Conservation (phyloP, 1,140 invertebrate genomes). For the Calycopis cecrops region DNA sequence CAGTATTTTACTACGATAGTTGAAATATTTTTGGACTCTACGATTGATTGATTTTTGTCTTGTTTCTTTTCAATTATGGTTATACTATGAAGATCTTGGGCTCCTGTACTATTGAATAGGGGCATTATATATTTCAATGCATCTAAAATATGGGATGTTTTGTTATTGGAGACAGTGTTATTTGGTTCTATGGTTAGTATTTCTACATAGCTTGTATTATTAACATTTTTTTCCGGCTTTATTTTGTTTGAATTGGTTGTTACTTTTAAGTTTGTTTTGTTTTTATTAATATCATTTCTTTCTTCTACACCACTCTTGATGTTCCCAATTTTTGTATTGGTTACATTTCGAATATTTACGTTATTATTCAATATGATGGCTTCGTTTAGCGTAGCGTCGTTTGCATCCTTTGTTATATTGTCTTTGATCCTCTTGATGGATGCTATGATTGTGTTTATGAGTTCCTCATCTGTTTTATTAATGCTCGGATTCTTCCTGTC, state of each 20-base stretch:
- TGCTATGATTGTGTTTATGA: constrained; percentile 60
- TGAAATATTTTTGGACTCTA: constrained; percentile 57
- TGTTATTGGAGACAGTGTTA: constrained; percentile 38
- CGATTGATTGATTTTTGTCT: constrained; percentile 54
- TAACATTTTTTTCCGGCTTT: constrained; percentile 26
- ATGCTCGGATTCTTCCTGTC: constrained; percentile 33
- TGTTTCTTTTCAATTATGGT: constrained; percentile 63
- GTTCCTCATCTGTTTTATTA: constrained; percentile 46
- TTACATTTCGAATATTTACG: constrained; percentile 27
- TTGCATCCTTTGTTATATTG: constrained; percentile 37
- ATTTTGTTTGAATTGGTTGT: constrained; percentile 24
- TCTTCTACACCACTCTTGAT: constrained; percentile 59
- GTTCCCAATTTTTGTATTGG: constrained; percentile 29
- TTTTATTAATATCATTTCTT: constrained; percentile 35
- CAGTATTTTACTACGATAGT: constrained; percentile 68
- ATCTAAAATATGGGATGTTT: constrained; percentile 53
- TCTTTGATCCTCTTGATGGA: constrained; percentile 65
- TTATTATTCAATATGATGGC: constrained; percentile 50
- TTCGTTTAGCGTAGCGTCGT: constrained; percentile 44
- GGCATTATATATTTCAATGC: constrained; percentile 64
- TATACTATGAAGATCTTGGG: constrained; percentile 60
- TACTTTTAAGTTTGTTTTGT: constrained; percentile 18
- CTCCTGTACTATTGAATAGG: constrained; percentile 51
- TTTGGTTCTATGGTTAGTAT: constrained; percentile 62
- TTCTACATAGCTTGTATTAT: constrained; percentile 49